phyloP scores from a whole-genome alignment of 2,797 vertebrate species.

The Siniperca obscura region DNA sequence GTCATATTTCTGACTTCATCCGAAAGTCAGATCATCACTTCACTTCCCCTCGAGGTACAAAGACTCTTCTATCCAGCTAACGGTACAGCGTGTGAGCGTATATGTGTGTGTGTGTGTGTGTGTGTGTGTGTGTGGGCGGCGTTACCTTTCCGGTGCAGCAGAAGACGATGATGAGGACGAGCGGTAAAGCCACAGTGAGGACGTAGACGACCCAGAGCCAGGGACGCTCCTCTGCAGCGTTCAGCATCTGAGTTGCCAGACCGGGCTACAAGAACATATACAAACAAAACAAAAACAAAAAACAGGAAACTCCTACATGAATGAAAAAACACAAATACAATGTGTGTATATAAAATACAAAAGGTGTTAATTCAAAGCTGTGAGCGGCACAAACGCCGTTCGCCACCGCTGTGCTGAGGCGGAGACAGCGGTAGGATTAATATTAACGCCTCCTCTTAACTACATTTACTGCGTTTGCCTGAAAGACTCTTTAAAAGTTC shows the following conservation, averaged over 20 bases:
- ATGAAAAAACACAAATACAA: too few relatives aligned
- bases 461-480: too few relatives aligned
- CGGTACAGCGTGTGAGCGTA: neutral
- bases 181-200: constrained; percentile 93
- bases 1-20: too few relatives aligned
- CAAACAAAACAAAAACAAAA: too few relatives aligned
- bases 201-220: constrained; percentile 99
- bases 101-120: neutral
- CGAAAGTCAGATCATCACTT: neutral
- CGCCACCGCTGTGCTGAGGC: too few relatives aligned
- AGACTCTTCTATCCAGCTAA: neutral
- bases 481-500: too few relatives aligned
- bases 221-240: constrained; percentile 94
- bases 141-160: constrained; percentile 98
- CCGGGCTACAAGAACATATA: constrained; percentile 85
- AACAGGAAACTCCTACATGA: too few relatives aligned
- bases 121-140: neutral
- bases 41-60: neutral
- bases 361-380: too few relatives aligned
- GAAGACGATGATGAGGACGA: constrained; percentile 95
- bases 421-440: too few relatives aligned
- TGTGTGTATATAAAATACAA: too few relatives aligned
- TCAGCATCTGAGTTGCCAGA: constrained; percentile 93
- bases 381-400: too few relatives aligned
- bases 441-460: too few relatives aligned